Evolutionary conservation across 2,797 vertebrate genomes (phyloP).

Genomic region (Betta splendens): DNA sequence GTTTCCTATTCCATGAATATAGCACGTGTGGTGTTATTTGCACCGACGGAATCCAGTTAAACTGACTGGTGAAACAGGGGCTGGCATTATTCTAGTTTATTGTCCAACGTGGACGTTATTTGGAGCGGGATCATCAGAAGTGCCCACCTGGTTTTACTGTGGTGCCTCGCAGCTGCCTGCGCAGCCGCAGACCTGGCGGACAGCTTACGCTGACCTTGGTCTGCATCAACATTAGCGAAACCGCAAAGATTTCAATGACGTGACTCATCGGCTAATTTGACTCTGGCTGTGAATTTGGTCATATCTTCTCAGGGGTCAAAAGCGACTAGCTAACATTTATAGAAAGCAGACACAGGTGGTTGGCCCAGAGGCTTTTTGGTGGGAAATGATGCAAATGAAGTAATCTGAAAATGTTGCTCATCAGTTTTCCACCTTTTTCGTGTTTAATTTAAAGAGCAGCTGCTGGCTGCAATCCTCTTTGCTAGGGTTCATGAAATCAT

Average conservation of each 20-base stretch:
- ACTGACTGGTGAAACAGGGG: constrained; percentile 34
- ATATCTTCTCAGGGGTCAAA: constrained; percentile 29
- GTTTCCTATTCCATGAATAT: constrained; percentile 53
- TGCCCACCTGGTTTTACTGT: no score
- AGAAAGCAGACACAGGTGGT: constrained; percentile 57
- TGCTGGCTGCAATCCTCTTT: constrained; percentile 52
- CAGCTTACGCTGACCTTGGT: no score
- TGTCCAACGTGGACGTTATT: constrained; percentile 38
- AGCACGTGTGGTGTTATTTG: constrained; percentile 54
- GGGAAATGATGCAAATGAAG: constrained; percentile 47
- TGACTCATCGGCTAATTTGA: neutral
- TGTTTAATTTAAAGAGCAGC: constrained; percentile 53
- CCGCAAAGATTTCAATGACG: no score
- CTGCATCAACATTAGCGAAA: no score
- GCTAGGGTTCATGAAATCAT: constrained; percentile 63
- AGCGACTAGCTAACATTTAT: constrained; percentile 29
- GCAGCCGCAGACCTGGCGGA: no score
- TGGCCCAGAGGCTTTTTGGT: constrained; percentile 23
- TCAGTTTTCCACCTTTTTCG: constrained; percentile 30
- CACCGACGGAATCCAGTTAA: constrained; percentile 44
- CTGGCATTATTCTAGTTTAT: constrained; percentile 42
- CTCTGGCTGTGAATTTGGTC: constrained; percentile 38
- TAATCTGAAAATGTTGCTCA: constrained; percentile 47
- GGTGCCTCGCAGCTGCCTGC: no score
- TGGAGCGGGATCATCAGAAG: constrained; percentile 26